A percentile compares a stretch with the other conserved stretches of the same genome.
phyloP scores from a whole-genome alignment of 1,140 invertebrate species.

The Pentalonia nigronervosa region DNA sequence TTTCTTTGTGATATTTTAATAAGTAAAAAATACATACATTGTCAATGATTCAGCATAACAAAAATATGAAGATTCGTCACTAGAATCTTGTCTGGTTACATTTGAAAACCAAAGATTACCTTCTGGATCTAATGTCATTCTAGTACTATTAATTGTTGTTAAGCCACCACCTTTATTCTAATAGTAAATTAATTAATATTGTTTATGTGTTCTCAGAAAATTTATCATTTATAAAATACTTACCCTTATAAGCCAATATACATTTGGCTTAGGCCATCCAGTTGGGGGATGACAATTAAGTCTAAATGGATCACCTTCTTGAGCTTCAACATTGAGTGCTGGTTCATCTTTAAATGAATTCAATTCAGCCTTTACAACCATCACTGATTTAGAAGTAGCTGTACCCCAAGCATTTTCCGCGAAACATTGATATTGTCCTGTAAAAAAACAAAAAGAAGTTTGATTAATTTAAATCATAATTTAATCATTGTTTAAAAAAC shows the following conservation, averaged over 20 bases:
- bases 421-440: conserved; percentile 94
- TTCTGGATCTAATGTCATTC: conserved; percentile 93
- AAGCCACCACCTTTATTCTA: conserved; percentile 77
- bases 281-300: conserved; percentile 88
- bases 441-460: conserved; percentile 56
- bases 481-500: not conserved
- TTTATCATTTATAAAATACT: not conserved
- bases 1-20: not conserved
- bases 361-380: conserved; percentile 91
- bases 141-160: conserved; percentile 88
- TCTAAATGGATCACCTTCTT: conserved; percentile 87
- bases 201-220: not conserved
- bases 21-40: conserved; percentile 61
- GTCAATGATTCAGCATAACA: conserved; percentile 88
- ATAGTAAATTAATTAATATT: conserved; percentile 8
- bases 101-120: conserved; percentile 94
- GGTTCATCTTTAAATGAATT: conserved; percentile 87
- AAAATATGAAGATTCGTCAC: conserved; percentile 83
- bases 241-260: conserved; percentile 73
- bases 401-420: conserved; percentile 94
- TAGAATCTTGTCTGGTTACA: conserved; percentile 84
- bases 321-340: conserved; percentile 71
- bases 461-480: not conserved
- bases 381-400: conserved; percentile 93
- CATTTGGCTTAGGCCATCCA: conserved; percentile 91